Base-by-base conservation (phyloP, 2,797 vertebrate species). In the Nyctibius grandis region DNA sequence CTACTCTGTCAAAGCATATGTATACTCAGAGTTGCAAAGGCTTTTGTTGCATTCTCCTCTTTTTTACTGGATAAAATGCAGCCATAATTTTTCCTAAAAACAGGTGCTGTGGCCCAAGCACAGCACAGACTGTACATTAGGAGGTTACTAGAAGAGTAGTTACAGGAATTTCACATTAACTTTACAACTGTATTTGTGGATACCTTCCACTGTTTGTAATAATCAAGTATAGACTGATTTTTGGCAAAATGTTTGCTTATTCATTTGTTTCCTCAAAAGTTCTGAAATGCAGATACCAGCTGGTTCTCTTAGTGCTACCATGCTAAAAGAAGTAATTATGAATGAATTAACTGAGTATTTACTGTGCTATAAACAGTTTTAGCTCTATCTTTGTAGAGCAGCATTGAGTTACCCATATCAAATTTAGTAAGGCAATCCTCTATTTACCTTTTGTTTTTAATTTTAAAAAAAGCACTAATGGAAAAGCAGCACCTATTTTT, bases 401-500 rank as follows among this genome's bases (percentile, higher is more conserved):
- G 87, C 95, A 96, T 96, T 96, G 70, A 97, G 64, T 96, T 97
- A 93, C 94, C 57, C 97, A 74, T 93, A 97, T 98, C 95, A 93
- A 91, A 96, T 98, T 98, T 98, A 98, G 97, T 95, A 97, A 97
- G 97, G 93, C 85, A 94, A 98, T 97, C 90, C 83, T 96, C 96
- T 98, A 96, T 97, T 97, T 98, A 97, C 96, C 96, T 97, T 98
- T 97, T 97, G 61, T 85, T 96, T 98, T 97, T 93, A 96, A 97
- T 97, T 98, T 97, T 89, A 33, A 85, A 97, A 86, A 97, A 97
- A 86, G 59, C 72, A 85, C 95, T 97, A 91, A 97, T 97, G 97
- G 97, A 97, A 98, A 98, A 97, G 95, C 60, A 93, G 93, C 31
- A 87, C 86, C 97, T 98, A 98, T 98, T 98, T 98, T 98, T 98